Evolutionary conservation across 2,888 invertebrate species (phyloP).

Genomic region (Agrilus cyanescens): DNA sequence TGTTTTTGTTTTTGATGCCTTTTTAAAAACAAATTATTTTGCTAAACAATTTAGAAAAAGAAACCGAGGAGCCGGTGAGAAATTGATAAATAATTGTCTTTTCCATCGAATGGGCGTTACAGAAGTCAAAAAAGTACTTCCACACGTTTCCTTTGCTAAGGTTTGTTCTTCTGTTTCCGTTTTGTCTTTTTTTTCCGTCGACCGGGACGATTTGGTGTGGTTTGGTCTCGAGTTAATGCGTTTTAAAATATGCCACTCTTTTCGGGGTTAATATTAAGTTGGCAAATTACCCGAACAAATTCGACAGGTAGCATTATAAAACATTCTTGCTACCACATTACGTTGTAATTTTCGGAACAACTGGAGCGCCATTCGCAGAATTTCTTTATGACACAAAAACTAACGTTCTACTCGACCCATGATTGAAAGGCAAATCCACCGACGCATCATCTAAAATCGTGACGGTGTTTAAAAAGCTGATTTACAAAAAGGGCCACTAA

Average conservation of each 20-base stretch:
- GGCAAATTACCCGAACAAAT: conserved; percentile 12
- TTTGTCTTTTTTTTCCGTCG: background rate
- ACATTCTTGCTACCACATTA: conserved; percentile 15
- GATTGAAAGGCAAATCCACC: background rate
- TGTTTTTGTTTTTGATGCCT: no score
- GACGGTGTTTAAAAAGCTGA: background rate
- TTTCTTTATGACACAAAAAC: background rate
- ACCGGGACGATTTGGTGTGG: conserved; percentile 16
- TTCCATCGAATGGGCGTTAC: no score
- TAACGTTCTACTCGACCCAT: background rate
- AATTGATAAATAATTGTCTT: no score
- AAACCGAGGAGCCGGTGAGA: no score
- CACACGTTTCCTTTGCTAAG: no score
- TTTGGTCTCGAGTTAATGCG: conserved; percentile 17
- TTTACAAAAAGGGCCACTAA: no score
- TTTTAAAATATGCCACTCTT: conserved; percentile 18
- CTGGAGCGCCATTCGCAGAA: conserved; percentile 2
- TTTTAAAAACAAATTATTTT: no score
- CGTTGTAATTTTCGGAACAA: conserved; percentile 12
- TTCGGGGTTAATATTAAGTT: conserved; percentile 14
- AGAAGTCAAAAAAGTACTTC: no score
- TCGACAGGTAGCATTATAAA: conserved; percentile 9
- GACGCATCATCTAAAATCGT: conserved; percentile 4
- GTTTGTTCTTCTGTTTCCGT: conserved; percentile 3
- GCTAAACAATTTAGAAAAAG: no score